These are phyloP conservation scores for Pteropus rufus DNA, from an alignment of 2,797 vertebrate species.

Conservation along the genomic window DNA sequence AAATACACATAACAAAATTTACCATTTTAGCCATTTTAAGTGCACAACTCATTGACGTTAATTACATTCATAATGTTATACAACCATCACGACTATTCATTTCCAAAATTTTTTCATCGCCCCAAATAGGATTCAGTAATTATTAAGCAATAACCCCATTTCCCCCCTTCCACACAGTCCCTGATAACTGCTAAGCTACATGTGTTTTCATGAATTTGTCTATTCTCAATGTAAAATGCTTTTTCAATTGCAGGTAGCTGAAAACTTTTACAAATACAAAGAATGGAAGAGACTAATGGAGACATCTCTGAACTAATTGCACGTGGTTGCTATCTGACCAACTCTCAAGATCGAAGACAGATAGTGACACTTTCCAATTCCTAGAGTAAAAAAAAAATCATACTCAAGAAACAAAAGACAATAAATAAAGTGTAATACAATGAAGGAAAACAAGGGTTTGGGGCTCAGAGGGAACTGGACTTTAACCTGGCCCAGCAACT, in stretches of 20 bases:
- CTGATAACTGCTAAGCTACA: background rate
- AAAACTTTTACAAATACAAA: conserved; percentile 5
- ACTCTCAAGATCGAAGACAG: background rate
- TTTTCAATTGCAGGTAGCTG: background rate
- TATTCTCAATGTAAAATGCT: background rate
- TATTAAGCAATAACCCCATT: background rate
- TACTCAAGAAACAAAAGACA: background rate
- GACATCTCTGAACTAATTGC: background rate
- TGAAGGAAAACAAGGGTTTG: background rate
- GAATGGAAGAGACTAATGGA: background rate
- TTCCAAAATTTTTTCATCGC: background rate
- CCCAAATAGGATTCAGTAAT: background rate
- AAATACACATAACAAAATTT: background rate
- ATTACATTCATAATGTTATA: background rate
- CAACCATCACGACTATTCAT: background rate
- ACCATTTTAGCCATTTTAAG: background rate
- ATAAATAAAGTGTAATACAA: background rate
- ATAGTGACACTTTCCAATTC: background rate
- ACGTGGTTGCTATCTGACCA: background rate
- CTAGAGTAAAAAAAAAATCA: background rate
- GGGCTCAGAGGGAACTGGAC: background rate
- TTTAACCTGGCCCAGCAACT: background rate
- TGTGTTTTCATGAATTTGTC: background rate
- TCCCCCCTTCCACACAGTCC: background rate
- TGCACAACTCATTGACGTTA: background rate